Conservation (phyloP, 2,113 vertebrate genomes). For the Myiozetetes cayanensis region DNA sequence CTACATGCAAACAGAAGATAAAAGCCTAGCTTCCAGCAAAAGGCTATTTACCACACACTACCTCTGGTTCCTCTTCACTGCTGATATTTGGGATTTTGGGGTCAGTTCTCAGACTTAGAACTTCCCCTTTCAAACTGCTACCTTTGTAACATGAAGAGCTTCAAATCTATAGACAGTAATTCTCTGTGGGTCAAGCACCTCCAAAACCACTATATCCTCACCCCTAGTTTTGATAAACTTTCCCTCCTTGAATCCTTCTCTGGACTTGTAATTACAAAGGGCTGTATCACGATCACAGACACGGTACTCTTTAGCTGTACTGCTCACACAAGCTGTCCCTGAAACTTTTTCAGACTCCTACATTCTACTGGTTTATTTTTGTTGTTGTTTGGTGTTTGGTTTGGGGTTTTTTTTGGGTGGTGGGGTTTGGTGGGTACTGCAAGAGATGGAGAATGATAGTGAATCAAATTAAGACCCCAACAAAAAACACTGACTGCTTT, state of each 20-base stretch:
- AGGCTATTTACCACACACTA: not conserved
- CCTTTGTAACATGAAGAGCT: not conserved
- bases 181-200: not conserved
- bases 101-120: not conserved
- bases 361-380: not conserved
- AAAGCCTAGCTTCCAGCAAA: not conserved
- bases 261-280: not conserved
- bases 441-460: not conserved
- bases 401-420: too few species aligned
- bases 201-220: fast-evolving
- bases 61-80: not conserved
- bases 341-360: not conserved
- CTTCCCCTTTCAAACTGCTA: not conserved
- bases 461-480: not conserved
- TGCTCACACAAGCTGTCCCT: not conserved
- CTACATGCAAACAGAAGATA: not conserved
- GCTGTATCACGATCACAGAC: not conserved
- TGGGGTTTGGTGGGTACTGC: not conserved
- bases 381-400: not conserved
- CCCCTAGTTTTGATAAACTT: not conserved
- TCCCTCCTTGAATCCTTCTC: not conserved
- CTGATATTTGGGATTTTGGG: not conserved
- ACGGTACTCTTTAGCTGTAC: not conserved
- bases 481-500: not conserved
- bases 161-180: not conserved